Evolutionary conservation across 2,888 invertebrate genomes (phyloP).

Genomic region (Spodoptera littoralis): DNA sequence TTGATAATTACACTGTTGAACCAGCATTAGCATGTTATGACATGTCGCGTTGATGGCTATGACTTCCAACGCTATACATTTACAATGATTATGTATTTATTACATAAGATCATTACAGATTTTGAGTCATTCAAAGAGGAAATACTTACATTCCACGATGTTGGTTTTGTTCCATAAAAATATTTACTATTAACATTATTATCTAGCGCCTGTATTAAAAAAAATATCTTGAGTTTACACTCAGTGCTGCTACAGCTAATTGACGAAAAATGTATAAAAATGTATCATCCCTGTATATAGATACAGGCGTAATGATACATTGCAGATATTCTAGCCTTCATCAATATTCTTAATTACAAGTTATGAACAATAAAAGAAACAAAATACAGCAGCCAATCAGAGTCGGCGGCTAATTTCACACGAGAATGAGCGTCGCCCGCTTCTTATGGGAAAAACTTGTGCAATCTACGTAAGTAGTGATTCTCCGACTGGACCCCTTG

Average conservation of each 20-base stretch:
- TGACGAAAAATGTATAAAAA: no score
- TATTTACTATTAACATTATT: no score
- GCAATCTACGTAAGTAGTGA: conserved; percentile 84
- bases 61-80: background rate
- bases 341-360: conserved; percentile 43
- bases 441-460: conserved; percentile 85
- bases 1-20: conserved; percentile 55
- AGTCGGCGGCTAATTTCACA: conserved; percentile 80
- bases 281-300: no score
- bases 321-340: background rate
- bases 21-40: conserved; percentile 40
- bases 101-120: no score
- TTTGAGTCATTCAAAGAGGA: no score
- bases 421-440: conserved; percentile 69
- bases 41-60: conserved; percentile 23
- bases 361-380: conserved; percentile 57
- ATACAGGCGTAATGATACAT: background rate
- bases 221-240: no score
- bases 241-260: no score
- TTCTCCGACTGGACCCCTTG: conserved; percentile 70
- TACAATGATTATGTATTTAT: background rate
- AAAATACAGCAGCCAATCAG: conserved; percentile 58
- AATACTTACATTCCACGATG: no score
- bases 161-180: no score
- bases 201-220: no score